Evolutionary conservation across 2,888 invertebrate genomes (phyloP).

Genomic region (Argyresthia albistria): DNA sequence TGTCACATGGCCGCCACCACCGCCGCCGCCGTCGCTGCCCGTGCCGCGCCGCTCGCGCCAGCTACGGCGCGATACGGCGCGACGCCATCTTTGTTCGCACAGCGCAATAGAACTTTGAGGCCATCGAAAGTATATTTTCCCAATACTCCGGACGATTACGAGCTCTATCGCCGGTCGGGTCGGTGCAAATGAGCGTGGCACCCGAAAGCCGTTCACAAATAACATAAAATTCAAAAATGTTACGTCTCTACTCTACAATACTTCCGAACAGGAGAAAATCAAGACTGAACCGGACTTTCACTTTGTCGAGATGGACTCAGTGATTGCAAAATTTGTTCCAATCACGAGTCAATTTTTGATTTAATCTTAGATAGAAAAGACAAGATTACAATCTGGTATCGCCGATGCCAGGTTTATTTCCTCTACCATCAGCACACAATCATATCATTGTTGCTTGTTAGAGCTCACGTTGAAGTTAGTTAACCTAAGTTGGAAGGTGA

Average conservation of each 20-base stretch:
- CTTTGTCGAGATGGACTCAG: conserved; percentile 32
- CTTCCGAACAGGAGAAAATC: conserved; percentile 36
- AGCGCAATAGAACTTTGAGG: conserved; percentile 13
- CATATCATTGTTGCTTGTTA: background rate
- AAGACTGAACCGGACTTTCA: conserved; percentile 50
- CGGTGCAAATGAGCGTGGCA: background rate
- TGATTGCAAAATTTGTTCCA: conserved; percentile 44
- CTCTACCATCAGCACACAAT: background rate
- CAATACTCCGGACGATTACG: background rate
- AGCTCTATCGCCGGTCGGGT: background rate
- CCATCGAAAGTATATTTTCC: conserved; percentile 7
- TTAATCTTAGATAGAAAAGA: conserved; percentile 6
- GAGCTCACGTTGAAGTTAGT: background rate
- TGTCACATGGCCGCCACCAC: conserved; percentile 63
- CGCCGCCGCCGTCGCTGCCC: conserved; percentile 53
- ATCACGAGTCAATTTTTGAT: conserved; percentile 20
- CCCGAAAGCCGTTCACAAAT: background rate
- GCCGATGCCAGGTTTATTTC: background rate
- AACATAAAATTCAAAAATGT: conserved; percentile 12
- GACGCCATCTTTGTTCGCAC: conserved; percentile 63
- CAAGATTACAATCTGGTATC: background rate
- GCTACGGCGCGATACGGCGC: conserved; percentile 27
- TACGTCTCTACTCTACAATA: conserved; percentile 16
- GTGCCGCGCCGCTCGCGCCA: conserved; percentile 45
- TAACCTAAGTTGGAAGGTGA: background rate